Conservation (phyloP, 2,797 vertebrate species). For the Halcyon leucocephala region DNA sequence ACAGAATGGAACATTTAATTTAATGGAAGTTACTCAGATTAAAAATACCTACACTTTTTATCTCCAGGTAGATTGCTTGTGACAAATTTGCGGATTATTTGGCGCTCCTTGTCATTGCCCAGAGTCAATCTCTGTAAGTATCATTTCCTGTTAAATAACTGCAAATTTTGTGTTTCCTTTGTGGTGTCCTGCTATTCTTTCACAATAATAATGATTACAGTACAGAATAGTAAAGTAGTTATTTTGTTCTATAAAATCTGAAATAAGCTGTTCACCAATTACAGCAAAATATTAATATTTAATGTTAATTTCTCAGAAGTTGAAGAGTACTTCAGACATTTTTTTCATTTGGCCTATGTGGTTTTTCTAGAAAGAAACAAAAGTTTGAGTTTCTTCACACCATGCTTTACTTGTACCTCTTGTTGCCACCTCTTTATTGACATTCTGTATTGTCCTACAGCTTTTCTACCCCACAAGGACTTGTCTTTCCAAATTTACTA, state of each 20-base stretch:
- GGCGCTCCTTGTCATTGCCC: slow-evolving; percentile 94
- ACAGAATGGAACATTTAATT: neutral
- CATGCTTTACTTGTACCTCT: neutral
- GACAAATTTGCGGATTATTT: slow-evolving; percentile 96
- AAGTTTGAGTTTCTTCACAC: neutral
- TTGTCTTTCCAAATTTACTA: neutral
- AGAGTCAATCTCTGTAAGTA: slow-evolving; percentile 98
- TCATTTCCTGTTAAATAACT: neutral
- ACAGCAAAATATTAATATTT: neutral
- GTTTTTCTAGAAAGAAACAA: neutral
- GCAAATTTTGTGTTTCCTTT: neutral
- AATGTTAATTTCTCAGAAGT: neutral
- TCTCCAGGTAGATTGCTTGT: slow-evolving; percentile 91
- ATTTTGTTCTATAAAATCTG: neutral
- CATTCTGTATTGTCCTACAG: neutral
- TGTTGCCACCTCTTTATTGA: neutral
- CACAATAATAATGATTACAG: neutral
- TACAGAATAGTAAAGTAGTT: neutral
- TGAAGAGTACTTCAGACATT: neutral
- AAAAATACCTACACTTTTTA: neutral
- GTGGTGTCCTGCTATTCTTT: neutral
- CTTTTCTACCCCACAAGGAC: neutral
- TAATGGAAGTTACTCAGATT: neutral
- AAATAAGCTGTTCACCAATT: neutral
- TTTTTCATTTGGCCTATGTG: neutral